Evolutionary conservation across 2,113 vertebrate species (phyloP), one percentile per base, ranked within the genome.

Genomic region (Pipra filicauda): DNA sequence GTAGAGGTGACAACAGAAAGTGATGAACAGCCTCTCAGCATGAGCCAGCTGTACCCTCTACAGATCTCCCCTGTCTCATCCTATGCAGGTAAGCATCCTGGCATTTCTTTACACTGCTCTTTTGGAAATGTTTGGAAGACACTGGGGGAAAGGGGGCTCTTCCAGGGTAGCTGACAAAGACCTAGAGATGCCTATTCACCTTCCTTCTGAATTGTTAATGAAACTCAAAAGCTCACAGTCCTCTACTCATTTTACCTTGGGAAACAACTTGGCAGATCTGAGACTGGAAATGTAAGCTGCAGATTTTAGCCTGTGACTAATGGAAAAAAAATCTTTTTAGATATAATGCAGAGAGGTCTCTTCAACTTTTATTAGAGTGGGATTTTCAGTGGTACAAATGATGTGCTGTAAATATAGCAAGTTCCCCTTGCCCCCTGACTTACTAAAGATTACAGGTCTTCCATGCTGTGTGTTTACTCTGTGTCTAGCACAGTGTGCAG

Each of bases 1-100:
- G 99, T 99, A 16, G 99, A 99, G 91, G 99, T 99, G 96, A 99
- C 98, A 96, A 99, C 99, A 2, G 99, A 99, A 96, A 99, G 99
- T 4, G 99, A 99, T 6, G 99, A 99, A 41, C 99, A 99, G 96
- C 98, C 98, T 0, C 98, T 99, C 62, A 99, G 98, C 97, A 98
- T 99, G 97, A 99, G 98, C 61, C 99, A 99, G 89, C 98, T 98
- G 35, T 99, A 99, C 90, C 99, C 99, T 9, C 97, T 99, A 31
- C 99, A 99, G 96, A 99, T 99, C 86, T 99, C 99, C 22, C 99
- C 99, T 1, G 98, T 99, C 71, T 99, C 99, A 9, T 99, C 99
- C 46, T 99, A 98, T 22, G 98, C 98, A 97, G 99, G 99, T 99
- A 91, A 98, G 98, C 64, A 79, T 72, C 39, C 39, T 44, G 28